Percentiles rank a stretch among this genome's conserved stretches.
These are phyloP conservation scores for Chorisops tibialis DNA, from an alignment of 2,888 invertebrate species.

Conservation along the genomic window DNA sequence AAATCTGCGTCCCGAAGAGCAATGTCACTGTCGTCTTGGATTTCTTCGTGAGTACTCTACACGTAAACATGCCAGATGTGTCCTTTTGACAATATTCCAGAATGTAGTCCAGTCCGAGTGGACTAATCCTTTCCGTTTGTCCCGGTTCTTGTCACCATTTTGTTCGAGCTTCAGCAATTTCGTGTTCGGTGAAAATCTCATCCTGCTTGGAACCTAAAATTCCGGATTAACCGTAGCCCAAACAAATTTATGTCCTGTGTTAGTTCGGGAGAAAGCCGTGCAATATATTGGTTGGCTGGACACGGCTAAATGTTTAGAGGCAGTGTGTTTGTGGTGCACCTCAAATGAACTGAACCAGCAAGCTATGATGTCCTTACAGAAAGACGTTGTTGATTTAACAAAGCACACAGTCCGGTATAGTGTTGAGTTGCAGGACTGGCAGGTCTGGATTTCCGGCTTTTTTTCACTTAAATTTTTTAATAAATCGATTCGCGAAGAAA, in stretches of 20 bases:
- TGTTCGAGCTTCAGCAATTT: neutral
- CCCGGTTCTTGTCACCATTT: neutral
- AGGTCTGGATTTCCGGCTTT: too few relatives aligned
- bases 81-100: neutral
- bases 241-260: too few relatives aligned
- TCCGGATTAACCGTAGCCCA: too few relatives aligned
- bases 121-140: neutral
- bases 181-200: neutral
- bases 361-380: too few relatives aligned
- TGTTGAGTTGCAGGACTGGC: too few relatives aligned
- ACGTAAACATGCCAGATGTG: neutral
- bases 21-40: slow-evolving; percentile 49
- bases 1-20: slow-evolving; percentile 71
- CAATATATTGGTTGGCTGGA: too few relatives aligned
- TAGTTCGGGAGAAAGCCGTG: too few relatives aligned
- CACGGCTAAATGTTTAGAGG: too few relatives aligned
- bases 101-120: neutral
- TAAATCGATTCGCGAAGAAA: slow-evolving; percentile 9
- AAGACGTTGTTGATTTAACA: too few relatives aligned
- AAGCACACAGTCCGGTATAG: too few relatives aligned
- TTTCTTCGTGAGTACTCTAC: slow-evolving; percentile 42
- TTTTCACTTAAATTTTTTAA: neutral
- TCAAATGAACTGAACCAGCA: too few relatives aligned
- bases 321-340: too few relatives aligned
- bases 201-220: neutral